Conservation (phyloP, 2,113 vertebrate genomes). For the Clarias gariepinus region DNA sequence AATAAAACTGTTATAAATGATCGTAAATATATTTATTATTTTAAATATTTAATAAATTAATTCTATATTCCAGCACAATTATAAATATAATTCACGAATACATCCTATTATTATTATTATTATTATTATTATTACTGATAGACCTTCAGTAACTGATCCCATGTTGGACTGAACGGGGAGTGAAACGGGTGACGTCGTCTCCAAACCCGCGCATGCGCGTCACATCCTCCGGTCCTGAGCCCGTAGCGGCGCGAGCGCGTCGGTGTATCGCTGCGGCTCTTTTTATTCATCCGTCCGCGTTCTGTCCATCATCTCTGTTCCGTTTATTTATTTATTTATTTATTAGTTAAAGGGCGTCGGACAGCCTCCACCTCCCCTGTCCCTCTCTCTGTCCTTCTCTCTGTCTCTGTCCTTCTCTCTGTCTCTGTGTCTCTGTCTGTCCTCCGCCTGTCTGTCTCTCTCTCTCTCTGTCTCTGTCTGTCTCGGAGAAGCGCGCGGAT, state of each 20-base stretch:
- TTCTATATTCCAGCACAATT: no score
- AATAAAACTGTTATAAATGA: neutral
- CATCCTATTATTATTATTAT: neutral
- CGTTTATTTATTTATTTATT: neutral
- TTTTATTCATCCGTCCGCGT: neutral
- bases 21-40: neutral
- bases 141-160: no score
- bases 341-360: neutral
- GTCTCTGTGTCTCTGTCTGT: neutral
- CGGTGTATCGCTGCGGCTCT: neutral
- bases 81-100: no score
- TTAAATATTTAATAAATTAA: neutral
- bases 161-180: neutral
- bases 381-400: slow-evolving; percentile 10
- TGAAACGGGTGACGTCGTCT: neutral
- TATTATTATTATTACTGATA: neutral
- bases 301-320: neutral
- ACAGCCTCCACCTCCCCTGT: neutral
- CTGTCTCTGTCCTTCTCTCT: slow-evolving; percentile 38
- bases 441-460: slow-evolving; percentile 16
- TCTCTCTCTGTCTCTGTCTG: slow-evolving; percentile 49
- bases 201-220: neutral
- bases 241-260: neutral
- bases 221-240: neutral
- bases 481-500: slow-evolving; percentile 47